Percentiles rank a stretch among this genome's conserved stretches.
phyloP scores from a whole-genome alignment of 2,888 invertebrate species.

The Ommatoiulus sabulosus region DNA sequence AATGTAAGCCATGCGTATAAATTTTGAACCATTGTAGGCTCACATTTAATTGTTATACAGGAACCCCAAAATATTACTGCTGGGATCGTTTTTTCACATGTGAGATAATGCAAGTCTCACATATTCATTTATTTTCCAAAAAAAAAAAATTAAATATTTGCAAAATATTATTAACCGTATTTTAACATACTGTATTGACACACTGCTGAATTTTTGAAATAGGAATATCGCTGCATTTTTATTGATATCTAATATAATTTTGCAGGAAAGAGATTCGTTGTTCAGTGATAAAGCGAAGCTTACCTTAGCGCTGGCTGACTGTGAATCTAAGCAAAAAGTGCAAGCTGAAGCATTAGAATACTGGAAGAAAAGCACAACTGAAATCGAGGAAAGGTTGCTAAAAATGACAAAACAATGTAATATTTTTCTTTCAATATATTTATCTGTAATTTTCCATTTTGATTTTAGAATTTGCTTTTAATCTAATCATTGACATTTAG shows the following conservation, averaged over 20 bases:
- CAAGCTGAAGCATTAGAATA: background rate
- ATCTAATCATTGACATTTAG: background rate
- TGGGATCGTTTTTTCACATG: no score
- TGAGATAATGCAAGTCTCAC: no score
- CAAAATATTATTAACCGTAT: no score
- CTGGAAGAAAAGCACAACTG: background rate
- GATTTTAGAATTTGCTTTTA: background rate
- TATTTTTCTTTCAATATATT: background rate
- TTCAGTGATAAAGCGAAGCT: background rate
- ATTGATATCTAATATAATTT: background rate
- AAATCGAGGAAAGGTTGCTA: background rate
- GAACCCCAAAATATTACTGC: no score
- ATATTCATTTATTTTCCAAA: no score
- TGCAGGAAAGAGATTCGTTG: background rate
- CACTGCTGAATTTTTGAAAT: background rate
- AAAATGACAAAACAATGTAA: conserved; percentile 18
- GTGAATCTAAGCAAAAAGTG: background rate
- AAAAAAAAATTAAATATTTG: no score
- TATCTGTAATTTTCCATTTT: background rate
- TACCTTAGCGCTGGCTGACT: background rate
- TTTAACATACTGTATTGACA: no score
- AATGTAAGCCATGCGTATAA: conserved; percentile 30
- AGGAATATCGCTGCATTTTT: background rate
- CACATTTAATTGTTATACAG: no score
- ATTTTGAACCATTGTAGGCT: no score